Evolutionary conservation across 2,113 vertebrate species (phyloP).

Genomic region (Ranitomeya variabilis): DNA sequence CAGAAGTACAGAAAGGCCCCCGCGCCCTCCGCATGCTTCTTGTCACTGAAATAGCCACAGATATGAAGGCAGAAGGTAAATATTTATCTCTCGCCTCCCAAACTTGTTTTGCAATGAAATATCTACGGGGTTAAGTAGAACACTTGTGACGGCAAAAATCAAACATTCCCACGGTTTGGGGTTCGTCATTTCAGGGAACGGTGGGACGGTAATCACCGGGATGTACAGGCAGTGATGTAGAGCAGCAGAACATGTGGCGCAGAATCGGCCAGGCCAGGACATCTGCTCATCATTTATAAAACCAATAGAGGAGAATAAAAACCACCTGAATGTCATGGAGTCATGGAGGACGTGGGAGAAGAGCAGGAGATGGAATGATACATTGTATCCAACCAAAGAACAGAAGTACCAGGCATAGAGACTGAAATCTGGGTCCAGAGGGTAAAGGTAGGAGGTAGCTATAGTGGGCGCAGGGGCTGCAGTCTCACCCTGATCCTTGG

Average conservation of each 20-base stretch:
- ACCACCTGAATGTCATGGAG: not conserved
- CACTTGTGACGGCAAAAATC: not conserved
- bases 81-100: slow-evolving; percentile 6
- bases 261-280: not conserved
- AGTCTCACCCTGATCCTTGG: too few species aligned
- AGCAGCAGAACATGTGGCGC: not conserved
- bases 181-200: not conserved
- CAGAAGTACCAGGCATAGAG: not conserved
- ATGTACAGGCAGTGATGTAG: not conserved
- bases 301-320: not conserved
- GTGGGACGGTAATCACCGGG: not conserved
- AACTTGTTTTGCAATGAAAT: slow-evolving; percentile 3
- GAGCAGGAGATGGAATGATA: not conserved
- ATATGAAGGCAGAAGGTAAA: slow-evolving; percentile 14
- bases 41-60: not conserved
- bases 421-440: not conserved
- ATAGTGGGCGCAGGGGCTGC: too few species aligned
- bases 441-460: not conserved
- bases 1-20: too few species aligned
- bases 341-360: not conserved
- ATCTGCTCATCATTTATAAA: slow-evolving; percentile 13
- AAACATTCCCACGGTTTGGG: slow-evolving; percentile 2
- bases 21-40: not conserved
- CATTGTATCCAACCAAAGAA: not conserved
- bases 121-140: not conserved